Evolutionary conservation across 2,888 invertebrate genomes (phyloP).

Genomic region (Sylvicola fuscatus): DNA sequence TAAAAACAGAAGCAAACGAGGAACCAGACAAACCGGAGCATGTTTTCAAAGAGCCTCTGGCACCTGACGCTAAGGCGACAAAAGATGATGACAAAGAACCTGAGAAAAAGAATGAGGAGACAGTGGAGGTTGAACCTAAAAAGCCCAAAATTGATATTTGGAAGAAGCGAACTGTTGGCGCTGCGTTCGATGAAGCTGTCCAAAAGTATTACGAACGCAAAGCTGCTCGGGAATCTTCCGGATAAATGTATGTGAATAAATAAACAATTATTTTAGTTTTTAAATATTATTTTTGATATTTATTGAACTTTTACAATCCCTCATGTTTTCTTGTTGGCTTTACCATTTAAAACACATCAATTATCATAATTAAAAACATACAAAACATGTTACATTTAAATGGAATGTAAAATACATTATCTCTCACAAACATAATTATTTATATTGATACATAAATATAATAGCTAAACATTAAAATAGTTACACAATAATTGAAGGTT

Average conservation of each 20-base stretch:
- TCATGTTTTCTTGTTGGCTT: too few relatives aligned
- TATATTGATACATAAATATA: too few relatives aligned
- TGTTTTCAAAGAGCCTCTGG: too few relatives aligned
- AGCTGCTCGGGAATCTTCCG: constrained; percentile 18
- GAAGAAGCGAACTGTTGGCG: constrained; percentile 68
- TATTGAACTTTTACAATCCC: too few relatives aligned
- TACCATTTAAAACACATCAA: too few relatives aligned
- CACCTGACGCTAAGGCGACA: constrained; percentile 8
- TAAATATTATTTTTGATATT: not conserved
- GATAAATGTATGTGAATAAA: constrained; percentile 1
- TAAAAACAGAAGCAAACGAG: not conserved
- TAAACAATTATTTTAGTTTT: not conserved
- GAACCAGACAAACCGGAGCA: not conserved
- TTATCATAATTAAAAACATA: too few relatives aligned
- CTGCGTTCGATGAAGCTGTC: constrained; percentile 51
- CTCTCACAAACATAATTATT: too few relatives aligned
- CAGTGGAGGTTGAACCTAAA: constrained; percentile 1
- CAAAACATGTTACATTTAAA: too few relatives aligned
- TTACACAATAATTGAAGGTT: too few relatives aligned
- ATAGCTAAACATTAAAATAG: too few relatives aligned
- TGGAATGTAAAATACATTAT: too few relatives aligned
- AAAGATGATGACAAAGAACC: constrained; percentile 11
- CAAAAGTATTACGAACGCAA: constrained; percentile 57
- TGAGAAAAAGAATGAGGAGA: too few relatives aligned
- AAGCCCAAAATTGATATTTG: constrained; percentile 49